Conservation (phyloP, 2,113 vertebrate genomes). For the Centropus unirufus region DNA sequence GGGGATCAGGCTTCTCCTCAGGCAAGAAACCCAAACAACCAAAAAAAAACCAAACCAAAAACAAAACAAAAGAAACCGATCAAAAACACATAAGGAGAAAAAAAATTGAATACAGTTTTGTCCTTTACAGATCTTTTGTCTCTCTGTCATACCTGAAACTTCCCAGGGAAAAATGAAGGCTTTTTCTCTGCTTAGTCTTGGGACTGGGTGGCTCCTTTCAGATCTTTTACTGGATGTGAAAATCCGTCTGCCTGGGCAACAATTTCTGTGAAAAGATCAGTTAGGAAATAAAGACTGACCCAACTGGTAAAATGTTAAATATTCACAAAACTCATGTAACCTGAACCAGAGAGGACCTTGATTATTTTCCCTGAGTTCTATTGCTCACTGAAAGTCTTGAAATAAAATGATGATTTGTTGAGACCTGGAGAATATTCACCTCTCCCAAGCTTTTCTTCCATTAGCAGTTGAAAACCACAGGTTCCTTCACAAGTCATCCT, state of each 20-base stretch:
- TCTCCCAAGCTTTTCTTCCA: background rate
- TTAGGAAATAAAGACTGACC: background rate
- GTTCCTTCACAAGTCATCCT: background rate
- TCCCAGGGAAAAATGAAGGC: background rate
- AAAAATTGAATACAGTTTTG: background rate
- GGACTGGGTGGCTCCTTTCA: background rate
- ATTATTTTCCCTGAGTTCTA: background rate
- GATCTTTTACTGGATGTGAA: background rate
- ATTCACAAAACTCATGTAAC: background rate
- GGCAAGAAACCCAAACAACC: background rate
- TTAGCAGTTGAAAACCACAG: slow-evolving; percentile 33
- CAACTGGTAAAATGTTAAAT: background rate
- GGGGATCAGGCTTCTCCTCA: background rate
- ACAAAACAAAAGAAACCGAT: no score
- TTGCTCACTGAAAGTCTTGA: background rate
- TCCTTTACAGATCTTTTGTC: background rate
- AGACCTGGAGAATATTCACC: background rate
- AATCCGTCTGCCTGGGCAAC: background rate
- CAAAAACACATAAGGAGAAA: background rate
- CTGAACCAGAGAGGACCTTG: background rate
- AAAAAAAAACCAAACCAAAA: no score
- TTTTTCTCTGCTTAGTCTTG: background rate
- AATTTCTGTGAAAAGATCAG: background rate
- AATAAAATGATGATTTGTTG: slow-evolving; percentile 31
- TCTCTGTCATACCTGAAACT: background rate